Evolutionary conservation across 2,113 vertebrate genomes (phyloP), one percentile per base, ranked within the genome.

Genomic region (Ceyx melanurus): DNA sequence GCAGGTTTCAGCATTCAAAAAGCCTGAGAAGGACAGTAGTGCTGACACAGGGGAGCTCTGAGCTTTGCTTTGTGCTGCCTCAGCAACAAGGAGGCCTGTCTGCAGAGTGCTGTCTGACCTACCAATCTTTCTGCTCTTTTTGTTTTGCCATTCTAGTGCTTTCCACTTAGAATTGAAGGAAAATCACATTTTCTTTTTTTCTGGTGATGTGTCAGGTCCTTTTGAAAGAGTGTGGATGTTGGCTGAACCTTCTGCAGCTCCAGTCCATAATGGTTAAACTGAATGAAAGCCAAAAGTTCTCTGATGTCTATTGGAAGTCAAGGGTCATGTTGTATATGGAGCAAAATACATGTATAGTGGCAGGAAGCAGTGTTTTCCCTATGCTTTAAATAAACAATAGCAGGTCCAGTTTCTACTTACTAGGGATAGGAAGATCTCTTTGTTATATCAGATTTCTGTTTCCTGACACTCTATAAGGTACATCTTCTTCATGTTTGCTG

Each of bases 311-410:
- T 81, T 76, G 3, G 9, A 84, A 88, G 79, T 73, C 89, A 92
- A 79, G 53, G 92, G 91, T 96, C 87, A 29, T 53, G 82, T 93
- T 94, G 86, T 96, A 90, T 95, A 72, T 60, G 71, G 90, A 86
- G 67, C 66, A 93, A 92, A 91, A 89, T 71, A 18, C 85, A 62
- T 65, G 43, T 75, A 91, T 66, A 74, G 72, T 66, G 71, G 57
- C 89, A 94, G 94, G 95, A 95, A 94, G 75, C 91, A 92, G 76
- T 31, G 53, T 79, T 82, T 92, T 74, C 54, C 35, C 61, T 53
- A 66, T 25, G 10, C 64, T 53, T 95, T 89, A 61, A 82, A 51
- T 60, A 95, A 94, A 95, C 73, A 88, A 88, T 82, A 70, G 65
- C n/a, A 82, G 50, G 33, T 68, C 72, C 89, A 88, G 18, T 45